Evolutionary conservation across 2,797 vertebrate species (phyloP), one percentile per base, ranked within the genome.

Genomic region (Sebastes diaconus): DNA sequence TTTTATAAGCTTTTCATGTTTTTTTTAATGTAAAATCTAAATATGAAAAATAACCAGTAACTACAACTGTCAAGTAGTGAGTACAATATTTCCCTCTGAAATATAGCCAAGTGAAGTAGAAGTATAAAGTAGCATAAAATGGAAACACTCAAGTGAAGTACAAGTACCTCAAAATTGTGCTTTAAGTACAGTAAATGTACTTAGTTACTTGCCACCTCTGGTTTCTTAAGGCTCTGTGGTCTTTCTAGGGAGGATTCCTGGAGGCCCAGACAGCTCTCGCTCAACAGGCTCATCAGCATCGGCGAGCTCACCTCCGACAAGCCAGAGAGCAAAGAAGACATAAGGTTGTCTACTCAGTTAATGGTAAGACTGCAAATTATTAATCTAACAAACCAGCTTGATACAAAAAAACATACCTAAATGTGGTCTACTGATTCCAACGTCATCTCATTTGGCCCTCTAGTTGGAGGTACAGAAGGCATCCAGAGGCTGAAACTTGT

Each of bases 241-340:
- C 6, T 69, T 68, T 81, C 1, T 27, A 94, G 93, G 81, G 27
- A 64, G 83, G 86, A 59, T 64, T 91, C 82, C 88, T 93, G 77
- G 83, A 87, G 72, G 88, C 92, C 30, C 92, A 94, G 84, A 92
- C 61, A 30, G 81, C 78, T 79, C 87, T 90, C 29, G 75, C 60
- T 83, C 89, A 82, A 71, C 85, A 91, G 69, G 64, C 80, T 60
- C 84, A 84, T 64, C 87, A 30, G 12, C 79, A 83, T 42, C 70
- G 78, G 2, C 73, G 70, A 87, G 85, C 81, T 75, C 90, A 92
- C 39, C 81, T 87, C 46, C 83, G 68, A 73, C 87, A 81, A 18
- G 84, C 83, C 65, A 89, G 88, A 83, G 80, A 92, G 59, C 87
- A 75, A 63, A 79, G 77, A 61, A 63, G 76, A 71, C 87, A 79